A percentile compares a stretch with the other conserved stretches of the same genome.
These are phyloP conservation scores for Gymnobelideus leadbeateri DNA, from an alignment of 2,113 vertebrate species.

Conservation along the genomic window DNA sequence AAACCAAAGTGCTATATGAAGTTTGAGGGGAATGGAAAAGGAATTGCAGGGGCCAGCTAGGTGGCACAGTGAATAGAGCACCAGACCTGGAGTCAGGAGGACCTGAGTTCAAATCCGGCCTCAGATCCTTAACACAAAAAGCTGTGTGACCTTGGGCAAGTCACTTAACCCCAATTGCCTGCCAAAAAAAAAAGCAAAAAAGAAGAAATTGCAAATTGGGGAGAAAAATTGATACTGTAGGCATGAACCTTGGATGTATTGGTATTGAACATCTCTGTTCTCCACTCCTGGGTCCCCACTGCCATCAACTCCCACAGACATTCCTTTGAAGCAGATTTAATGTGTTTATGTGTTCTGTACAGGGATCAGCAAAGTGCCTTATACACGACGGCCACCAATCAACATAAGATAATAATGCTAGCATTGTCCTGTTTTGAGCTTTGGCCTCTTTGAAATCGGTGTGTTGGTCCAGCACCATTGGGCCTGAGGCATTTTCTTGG, in stretches of 20 bases:
- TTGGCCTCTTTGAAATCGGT: neutral
- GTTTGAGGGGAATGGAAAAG: neutral
- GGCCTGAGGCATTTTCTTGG: slow-evolving; percentile 18
- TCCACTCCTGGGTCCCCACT: neutral
- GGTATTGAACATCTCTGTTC: neutral
- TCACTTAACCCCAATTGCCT: too few species aligned
- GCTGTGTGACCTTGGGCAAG: too few species aligned
- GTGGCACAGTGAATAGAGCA: too few species aligned
- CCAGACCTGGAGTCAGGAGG: too few species aligned
- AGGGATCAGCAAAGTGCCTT: too few species aligned
- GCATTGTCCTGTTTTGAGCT: neutral
- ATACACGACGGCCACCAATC: neutral
- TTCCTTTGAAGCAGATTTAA: neutral
- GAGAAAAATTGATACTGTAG: neutral
- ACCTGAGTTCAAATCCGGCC: too few species aligned
- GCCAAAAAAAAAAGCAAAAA: too few species aligned
- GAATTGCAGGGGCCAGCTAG: too few species aligned
- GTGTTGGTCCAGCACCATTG: neutral
- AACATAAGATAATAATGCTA: neutral
- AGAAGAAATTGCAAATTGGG: neutral
- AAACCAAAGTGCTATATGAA: neutral
- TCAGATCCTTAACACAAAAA: too few species aligned
- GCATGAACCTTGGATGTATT: neutral
- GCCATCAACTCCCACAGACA: neutral
- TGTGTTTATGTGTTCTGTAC: neutral